Conservation (phyloP, 2,797 vertebrate genomes). For the Tolypeutes matacus region DNA sequence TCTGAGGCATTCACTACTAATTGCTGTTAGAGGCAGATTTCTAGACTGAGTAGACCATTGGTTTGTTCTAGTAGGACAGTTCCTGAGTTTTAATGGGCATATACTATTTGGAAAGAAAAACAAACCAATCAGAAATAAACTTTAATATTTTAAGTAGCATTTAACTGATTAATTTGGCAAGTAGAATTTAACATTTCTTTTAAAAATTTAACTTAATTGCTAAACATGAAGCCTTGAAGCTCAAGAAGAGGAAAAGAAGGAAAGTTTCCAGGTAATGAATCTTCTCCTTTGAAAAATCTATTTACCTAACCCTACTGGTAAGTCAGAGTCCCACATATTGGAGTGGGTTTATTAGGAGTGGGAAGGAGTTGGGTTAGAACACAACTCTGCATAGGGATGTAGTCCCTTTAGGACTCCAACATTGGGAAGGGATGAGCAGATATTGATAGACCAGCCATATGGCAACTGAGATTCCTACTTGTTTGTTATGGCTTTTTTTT, state of each 20-base stretch:
- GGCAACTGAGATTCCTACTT: neutral
- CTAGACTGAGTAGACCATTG: conserved; percentile 52
- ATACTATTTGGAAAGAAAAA: conserved; percentile 1
- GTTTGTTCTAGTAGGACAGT: conserved; percentile 52
- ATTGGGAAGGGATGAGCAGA: neutral
- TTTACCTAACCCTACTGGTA: neutral
- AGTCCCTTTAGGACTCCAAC: neutral
- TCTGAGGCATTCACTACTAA: conserved; percentile 69
- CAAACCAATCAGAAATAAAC: neutral
- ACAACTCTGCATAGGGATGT: neutral
- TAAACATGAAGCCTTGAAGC: neutral
- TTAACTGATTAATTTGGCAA: neutral
- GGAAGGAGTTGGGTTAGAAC: neutral
- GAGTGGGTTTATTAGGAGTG: neutral
- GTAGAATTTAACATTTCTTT: neutral
- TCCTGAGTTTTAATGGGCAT: conserved; percentile 61
- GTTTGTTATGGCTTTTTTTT: neutral
- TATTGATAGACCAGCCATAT: neutral
- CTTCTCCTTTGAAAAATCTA: conserved; percentile 15
- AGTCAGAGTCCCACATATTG: neutral
- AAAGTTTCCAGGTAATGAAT: neutral
- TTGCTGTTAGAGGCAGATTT: conserved; percentile 37
- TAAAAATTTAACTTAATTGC: conserved; percentile 36
- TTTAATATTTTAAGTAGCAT: conserved; percentile 25
- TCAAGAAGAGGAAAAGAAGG: neutral